Evolutionary conservation across 1,140 invertebrate genomes (phyloP).

Genomic region (Drosophila oshimai): DNA sequence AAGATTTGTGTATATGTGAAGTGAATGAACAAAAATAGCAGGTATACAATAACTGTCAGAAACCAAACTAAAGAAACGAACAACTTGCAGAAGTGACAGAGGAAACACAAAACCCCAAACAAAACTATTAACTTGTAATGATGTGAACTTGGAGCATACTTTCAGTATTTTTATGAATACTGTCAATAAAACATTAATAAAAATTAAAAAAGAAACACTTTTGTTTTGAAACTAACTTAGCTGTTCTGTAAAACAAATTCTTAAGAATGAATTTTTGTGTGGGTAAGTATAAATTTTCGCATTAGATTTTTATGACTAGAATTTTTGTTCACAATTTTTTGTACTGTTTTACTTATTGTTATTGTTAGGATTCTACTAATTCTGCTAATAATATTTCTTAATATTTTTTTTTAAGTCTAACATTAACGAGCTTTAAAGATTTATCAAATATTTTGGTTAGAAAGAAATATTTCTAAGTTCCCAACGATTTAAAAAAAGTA

Average conservation of each 20-base stretch:
- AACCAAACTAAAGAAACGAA: constrained; percentile 58
- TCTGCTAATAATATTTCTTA: too few species aligned
- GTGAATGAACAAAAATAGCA: constrained; percentile 37
- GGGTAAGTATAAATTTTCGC: neutral
- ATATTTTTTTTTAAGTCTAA: too few species aligned
- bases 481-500: too few species aligned
- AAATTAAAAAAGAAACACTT: constrained; percentile 30
- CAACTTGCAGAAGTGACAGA: constrained; percentile 60
- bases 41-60: constrained; percentile 61
- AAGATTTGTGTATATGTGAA: constrained; percentile 72
- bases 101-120: constrained; percentile 43
- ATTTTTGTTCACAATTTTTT: too few species aligned
- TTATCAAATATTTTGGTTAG: too few species aligned
- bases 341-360: too few species aligned
- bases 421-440: too few species aligned
- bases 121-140: constrained; percentile 81
- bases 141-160: constrained; percentile 82
- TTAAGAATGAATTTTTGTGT: too few species aligned
- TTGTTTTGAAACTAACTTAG: neutral
- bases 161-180: constrained; percentile 81
- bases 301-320: too few species aligned
- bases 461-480: too few species aligned
- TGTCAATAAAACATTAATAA: constrained; percentile 82
- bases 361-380: too few species aligned
- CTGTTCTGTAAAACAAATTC: too few species aligned